Base-by-base conservation (phyloP, 2,113 vertebrate genomes). In the Coracopsis vasa region DNA sequence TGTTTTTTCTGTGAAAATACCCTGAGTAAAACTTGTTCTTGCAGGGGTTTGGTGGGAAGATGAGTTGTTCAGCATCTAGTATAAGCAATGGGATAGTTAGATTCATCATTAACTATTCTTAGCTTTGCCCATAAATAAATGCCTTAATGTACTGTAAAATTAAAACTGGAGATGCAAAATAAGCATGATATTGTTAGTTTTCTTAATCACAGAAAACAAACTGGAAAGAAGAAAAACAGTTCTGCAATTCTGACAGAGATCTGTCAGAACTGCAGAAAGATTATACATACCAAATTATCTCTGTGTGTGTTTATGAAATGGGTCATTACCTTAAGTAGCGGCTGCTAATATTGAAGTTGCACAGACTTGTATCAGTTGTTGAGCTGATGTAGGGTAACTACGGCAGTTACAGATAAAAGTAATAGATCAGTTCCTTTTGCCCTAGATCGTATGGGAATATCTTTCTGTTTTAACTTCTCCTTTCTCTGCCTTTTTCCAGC, bases 121-220 rank as follows among this genome's bases (percentile, higher is more conserved):
- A 81, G 47, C 53, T 88, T 85, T 67, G 31, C 35, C 71, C 44
- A 61, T 83, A 92, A 87, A 91, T 88, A 89, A 95, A 85, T 90
- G 60, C 86, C 48, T 84, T 58, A 80, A 85, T 1, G 4, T 79
- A 17, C 62, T 84, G 62, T 91, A 95, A 96, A 97, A 96, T 95
- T 96, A 96, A 91, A 93, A 82, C 77, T 27, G 29, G 60, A 84
- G 81, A 44, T 88, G 88, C 86, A 94, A 97, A 94, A 81, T 84
- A 95, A 96, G 81, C 88, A 80, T 78, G 73, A 33, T 90, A 71
- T 80, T 90, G 92, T 93, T 94, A 80, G 84, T 95, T 90, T 94
- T 87, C 51, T 95, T 95, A 95, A 89, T 80, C 78, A 86, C 45
- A 74, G 20, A 83, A 95, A 87, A 90, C 73, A 88, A 86, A 91